A percentile compares a stretch with the other conserved stretches of the same genome.
Evolutionary conservation across 2,113 vertebrate genomes (phyloP).

Genomic region (Collichthys lucidus): DNA sequence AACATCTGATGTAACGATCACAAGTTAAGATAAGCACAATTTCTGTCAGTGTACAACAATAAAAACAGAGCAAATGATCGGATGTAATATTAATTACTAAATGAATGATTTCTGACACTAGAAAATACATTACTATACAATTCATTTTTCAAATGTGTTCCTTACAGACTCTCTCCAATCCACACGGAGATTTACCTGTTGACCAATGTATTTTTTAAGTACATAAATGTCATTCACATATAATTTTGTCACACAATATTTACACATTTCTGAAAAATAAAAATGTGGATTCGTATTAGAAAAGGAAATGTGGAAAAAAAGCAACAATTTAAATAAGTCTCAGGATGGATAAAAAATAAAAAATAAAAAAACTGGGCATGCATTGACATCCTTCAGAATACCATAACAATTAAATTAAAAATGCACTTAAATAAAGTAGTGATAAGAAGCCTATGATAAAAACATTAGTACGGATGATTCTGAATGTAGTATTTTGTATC

Average conservation of each 20-base stretch:
- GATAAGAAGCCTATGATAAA: slow-evolving; percentile 55
- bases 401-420: slow-evolving; percentile 68
- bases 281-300: slow-evolving; percentile 46
- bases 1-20: slow-evolving; percentile 42
- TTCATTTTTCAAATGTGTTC: slow-evolving; percentile 46
- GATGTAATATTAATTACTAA: slow-evolving; percentile 23
- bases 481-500: slow-evolving; percentile 72
- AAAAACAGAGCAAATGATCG: slow-evolving; percentile 46
- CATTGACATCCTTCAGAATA: slow-evolving; percentile 68
- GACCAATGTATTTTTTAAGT: slow-evolving; percentile 41
- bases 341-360: slow-evolving; percentile 37
- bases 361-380: slow-evolving; percentile 58
- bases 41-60: slow-evolving; percentile 64
- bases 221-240: slow-evolving; percentile 62
- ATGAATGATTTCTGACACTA: slow-evolving; percentile 44
- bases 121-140: slow-evolving; percentile 66
- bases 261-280: slow-evolving; percentile 69
- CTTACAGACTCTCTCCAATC: slow-evolving; percentile 46
- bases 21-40: slow-evolving; percentile 59
- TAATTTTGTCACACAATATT: slow-evolving; percentile 64
- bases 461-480: slow-evolving; percentile 47
- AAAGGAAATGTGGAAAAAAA: slow-evolving; percentile 61
- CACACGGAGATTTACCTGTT: slow-evolving; percentile 33
- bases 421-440: slow-evolving; percentile 79
- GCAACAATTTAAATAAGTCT: slow-evolving; percentile 68